Conservation (phyloP, 2,113 vertebrate species). For the Cyprinodon tularosa region DNA sequence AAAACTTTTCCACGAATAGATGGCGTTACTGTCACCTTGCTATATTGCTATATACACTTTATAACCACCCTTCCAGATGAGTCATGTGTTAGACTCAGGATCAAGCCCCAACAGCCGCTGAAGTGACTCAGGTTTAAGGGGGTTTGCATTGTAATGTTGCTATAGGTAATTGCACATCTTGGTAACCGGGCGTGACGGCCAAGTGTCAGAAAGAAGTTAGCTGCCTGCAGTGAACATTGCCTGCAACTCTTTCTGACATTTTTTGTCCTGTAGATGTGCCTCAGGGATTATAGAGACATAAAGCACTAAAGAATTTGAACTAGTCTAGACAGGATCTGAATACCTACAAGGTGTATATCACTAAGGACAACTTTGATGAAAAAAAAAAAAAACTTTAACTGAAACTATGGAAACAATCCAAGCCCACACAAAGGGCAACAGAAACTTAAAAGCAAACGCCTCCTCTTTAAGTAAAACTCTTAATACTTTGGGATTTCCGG, state of each 20-base stretch:
- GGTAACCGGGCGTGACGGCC: conserved; percentile 55
- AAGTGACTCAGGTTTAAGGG: conserved; percentile 35
- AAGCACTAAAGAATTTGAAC: conserved; percentile 59
- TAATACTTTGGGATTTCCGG: not conserved
- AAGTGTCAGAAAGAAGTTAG: conserved; percentile 29
- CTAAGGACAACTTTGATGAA: conserved; percentile 2
- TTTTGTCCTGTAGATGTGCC: conserved; percentile 46
- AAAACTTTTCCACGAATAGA: not conserved
- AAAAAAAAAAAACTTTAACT: conserved; percentile 13
- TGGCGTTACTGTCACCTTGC: not conserved
- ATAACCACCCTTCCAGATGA: not conserved
- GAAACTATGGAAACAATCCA: conserved; percentile 6
- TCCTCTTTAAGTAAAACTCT: not conserved
- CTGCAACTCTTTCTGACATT: conserved; percentile 12
- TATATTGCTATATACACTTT: not conserved
- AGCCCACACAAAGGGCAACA: not conserved
- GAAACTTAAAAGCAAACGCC: conserved; percentile 2
- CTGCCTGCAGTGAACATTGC: conserved; percentile 49
- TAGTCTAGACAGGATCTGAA: conserved; percentile 47
- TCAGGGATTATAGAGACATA: conserved; percentile 51
- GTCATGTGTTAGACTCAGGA: not conserved
- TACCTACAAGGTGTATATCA: conserved; percentile 43
- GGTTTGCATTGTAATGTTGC: conserved; percentile 34
- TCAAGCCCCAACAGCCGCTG: conserved; percentile 45
- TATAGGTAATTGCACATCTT: conserved; percentile 50